Evolutionary conservation across 1,140 invertebrate species (phyloP).

Genomic region (Neuroterus valhalla): DNA sequence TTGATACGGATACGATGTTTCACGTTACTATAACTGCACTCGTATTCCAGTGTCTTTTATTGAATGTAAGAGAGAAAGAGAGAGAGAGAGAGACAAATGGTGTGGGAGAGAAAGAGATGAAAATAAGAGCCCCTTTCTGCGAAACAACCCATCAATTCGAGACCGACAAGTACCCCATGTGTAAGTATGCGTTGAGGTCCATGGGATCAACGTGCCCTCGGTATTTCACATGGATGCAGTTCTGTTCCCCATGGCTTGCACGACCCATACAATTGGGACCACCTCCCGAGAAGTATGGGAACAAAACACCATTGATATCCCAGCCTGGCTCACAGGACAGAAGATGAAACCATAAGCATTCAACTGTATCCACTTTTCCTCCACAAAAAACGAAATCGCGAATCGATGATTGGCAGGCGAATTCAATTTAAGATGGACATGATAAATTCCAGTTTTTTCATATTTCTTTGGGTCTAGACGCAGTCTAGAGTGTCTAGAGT

Average conservation of each 20-base stretch:
- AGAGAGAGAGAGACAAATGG: not conserved
- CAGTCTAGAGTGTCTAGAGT: too few relatives aligned
- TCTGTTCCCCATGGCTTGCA: conserved; percentile 49
- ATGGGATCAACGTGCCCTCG: conserved; percentile 49
- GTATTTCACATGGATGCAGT: conserved; percentile 55
- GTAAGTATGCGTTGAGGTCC: conserved; percentile 47
- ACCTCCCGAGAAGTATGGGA: conserved; percentile 57
- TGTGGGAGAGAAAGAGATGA: conserved; percentile 33
- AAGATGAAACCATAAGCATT: not conserved
- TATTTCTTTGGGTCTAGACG: not conserved
- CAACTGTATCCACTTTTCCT: conserved; percentile 1
- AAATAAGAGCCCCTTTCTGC: conserved; percentile 49
- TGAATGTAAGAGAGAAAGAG: not conserved
- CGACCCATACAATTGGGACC: conserved; percentile 53
- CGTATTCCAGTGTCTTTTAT: conserved; percentile 18
- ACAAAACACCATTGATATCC: conserved; percentile 34
- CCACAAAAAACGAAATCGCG: not conserved
- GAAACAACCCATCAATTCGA: conserved; percentile 55
- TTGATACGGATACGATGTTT: not conserved
- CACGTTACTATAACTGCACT: not conserved
- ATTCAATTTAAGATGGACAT: not conserved
- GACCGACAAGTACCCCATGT: conserved; percentile 44
- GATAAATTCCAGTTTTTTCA: not conserved
- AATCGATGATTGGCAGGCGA: not conserved
- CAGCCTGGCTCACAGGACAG: not conserved